phyloP scores from a whole-genome alignment of 92 coral and sea anemone genomes.

The Phenganax stokvisi region DNA sequence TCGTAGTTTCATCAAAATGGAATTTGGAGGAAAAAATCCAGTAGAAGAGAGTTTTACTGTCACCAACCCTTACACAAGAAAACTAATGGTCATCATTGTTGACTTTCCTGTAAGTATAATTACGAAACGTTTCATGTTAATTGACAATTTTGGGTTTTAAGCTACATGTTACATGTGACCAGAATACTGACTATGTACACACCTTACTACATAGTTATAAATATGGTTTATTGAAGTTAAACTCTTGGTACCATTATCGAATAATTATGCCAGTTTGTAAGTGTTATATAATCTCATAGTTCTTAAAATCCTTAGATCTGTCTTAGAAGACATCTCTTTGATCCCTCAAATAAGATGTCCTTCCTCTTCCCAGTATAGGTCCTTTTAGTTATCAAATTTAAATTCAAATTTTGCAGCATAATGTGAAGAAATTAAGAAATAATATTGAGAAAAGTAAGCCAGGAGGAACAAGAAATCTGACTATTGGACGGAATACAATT shows the following conservation, averaged over 20 bases:
- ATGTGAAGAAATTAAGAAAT: conserved; percentile 30
- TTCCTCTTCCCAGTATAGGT: too few species aligned
- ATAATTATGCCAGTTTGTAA: background rate
- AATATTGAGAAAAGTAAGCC: conserved; percentile 19
- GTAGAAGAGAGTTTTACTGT: conserved; percentile 47
- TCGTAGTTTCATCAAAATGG: conserved; percentile 48
- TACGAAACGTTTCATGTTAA: background rate
- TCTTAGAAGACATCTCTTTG: too few species aligned
- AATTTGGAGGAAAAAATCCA: conserved; percentile 49
- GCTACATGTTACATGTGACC: background rate
- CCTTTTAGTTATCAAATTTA: background rate
- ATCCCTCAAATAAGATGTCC: too few species aligned
- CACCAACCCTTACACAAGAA: conserved; percentile 46
- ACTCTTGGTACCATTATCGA: background rate
- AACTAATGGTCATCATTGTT: conserved; percentile 43
- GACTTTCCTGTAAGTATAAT: conserved; percentile 48
- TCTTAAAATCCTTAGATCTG: background rate
- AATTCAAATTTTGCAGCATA: conserved; percentile 2
- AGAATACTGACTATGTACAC: too few species aligned
- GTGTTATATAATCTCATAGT: background rate
- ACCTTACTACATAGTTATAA: too few species aligned
- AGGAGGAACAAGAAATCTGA: conserved; percentile 36
- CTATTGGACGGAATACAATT: conserved; percentile 25
- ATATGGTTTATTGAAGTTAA: background rate
- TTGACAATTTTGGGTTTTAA: background rate